phyloP scores from a whole-genome alignment of 2,113 vertebrate genomes.

The Dasyprocta punctata region DNA sequence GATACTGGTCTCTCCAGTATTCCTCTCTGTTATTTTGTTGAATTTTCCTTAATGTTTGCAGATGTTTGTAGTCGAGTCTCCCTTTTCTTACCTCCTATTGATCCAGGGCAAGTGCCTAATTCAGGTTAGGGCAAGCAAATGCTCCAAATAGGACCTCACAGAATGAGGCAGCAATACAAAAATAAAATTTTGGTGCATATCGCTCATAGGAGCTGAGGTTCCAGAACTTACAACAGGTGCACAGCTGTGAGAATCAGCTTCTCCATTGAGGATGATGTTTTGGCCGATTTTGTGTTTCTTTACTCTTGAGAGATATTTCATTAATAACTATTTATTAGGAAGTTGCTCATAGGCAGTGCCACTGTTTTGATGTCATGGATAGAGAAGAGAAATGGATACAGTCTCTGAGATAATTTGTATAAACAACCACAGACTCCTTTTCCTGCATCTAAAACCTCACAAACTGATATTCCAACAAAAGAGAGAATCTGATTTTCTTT shows the following conservation, averaged over 20 bases:
- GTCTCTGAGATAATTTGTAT: neutral
- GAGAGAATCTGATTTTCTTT: neutral
- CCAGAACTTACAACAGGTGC: too few species aligned
- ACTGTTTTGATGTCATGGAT: neutral
- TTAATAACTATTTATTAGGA: neutral
- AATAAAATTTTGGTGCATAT: neutral
- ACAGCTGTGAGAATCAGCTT: neutral
- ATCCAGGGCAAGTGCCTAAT: neutral
- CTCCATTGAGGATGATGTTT: neutral
- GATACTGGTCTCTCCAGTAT: neutral
- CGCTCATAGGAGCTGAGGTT: rapidly evolving
- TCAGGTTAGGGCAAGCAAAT: neutral
- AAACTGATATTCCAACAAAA: neutral
- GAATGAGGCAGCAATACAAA: neutral
- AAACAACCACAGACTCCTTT: neutral
- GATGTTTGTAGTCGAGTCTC: neutral
- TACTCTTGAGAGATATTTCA: neutral
- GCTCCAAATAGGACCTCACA: neutral
- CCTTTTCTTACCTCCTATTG: neutral
- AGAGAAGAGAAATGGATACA: neutral
- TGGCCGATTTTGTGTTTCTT: neutral
- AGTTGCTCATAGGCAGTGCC: neutral
- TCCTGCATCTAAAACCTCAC: neutral
- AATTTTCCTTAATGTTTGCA: neutral
- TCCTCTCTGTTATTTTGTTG: neutral